Conservation (phyloP, 2,888 invertebrate genomes). For the Frankliniella fusca region DNA sequence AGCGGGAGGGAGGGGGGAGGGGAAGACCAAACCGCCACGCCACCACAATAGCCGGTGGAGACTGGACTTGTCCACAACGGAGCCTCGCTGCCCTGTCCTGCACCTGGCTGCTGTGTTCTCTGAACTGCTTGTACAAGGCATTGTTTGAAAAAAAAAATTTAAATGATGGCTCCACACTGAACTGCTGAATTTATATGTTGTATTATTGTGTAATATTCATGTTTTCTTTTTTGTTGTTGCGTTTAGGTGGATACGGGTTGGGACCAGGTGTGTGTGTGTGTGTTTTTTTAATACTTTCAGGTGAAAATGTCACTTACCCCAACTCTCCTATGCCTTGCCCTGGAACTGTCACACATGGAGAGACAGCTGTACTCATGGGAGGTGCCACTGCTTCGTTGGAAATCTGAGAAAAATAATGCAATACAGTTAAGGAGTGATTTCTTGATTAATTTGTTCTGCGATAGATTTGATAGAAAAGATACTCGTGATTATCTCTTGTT, state of each 20-base stretch:
- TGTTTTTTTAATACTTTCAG: neutral
- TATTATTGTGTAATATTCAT: neutral
- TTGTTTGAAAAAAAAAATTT: neutral
- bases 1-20: neutral
- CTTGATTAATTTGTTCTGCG: neutral
- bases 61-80: no score
- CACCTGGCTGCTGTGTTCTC: no score
- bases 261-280: neutral
- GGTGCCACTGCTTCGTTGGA: slow-evolving; percentile 58
- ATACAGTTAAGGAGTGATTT: neutral
- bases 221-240: no score
- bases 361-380: slow-evolving; percentile 49
- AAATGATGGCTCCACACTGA: neutral
- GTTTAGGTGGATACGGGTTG: neutral
- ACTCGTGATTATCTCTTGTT: no score
- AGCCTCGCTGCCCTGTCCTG: no score
- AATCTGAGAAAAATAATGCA: slow-evolving; percentile 47
- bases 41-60: no score
- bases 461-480: no score
- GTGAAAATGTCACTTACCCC: slow-evolving; percentile 50
- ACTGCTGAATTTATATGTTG: neutral
- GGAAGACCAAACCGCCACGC: neutral
- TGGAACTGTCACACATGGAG: slow-evolving; percentile 43
- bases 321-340: slow-evolving; percentile 53
- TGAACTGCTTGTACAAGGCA: neutral